Evolutionary conservation across 2,888 invertebrate species (phyloP).

Genomic region (Polyommatus icarus): DNA sequence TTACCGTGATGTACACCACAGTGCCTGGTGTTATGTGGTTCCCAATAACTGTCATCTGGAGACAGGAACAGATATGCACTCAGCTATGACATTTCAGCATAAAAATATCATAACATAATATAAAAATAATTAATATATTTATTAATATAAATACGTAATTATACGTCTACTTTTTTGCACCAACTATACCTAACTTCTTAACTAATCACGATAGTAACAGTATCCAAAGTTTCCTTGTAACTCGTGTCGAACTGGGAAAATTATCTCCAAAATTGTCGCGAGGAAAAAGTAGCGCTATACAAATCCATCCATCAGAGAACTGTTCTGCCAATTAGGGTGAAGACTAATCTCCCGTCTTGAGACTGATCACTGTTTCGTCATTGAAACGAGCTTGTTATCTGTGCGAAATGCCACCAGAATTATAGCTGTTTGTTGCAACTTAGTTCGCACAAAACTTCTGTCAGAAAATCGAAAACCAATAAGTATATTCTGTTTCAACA

Average conservation of each 20-base stretch:
- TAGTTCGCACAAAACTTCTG: no score
- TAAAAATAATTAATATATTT: no score
- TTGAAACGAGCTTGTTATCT: conserved; percentile 7
- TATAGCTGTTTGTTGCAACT: not conserved
- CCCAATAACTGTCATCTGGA: no score
- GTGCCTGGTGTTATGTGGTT: no score
- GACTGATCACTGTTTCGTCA: conserved; percentile 23
- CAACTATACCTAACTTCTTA: not conserved
- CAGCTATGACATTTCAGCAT: no score
- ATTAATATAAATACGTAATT: no score
- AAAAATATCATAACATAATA: no score
- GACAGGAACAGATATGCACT: no score
- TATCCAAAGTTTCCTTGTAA: not conserved
- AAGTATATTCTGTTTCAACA: no score
- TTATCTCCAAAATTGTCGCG: not conserved
- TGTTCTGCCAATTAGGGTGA: conserved; percentile 14
- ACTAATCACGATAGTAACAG: not conserved
- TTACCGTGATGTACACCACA: no score
- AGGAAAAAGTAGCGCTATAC: not conserved
- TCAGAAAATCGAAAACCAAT: no score
- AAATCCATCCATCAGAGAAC: conserved; percentile 25
- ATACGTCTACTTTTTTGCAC: not conserved
- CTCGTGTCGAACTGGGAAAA: not conserved
- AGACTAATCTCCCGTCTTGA: conserved; percentile 13
- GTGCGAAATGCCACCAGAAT: not conserved